Evolutionary conservation across 2,797 vertebrate species (phyloP), one percentile per base, ranked within the genome.

Genomic region (Sandelia bainsii): DNA sequence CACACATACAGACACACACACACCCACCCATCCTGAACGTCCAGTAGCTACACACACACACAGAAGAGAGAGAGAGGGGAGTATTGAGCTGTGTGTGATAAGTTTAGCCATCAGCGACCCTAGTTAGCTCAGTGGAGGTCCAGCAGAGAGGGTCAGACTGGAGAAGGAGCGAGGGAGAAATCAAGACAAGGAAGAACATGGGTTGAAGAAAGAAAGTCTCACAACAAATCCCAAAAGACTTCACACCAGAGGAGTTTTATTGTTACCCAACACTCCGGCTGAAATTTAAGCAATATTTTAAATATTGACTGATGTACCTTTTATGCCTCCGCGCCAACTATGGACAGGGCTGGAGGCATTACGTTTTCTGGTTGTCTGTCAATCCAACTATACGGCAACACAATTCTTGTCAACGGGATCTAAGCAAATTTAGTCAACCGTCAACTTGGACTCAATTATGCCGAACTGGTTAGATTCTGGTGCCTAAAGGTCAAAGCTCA

Each of bases 111-210:
- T 19, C 42, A 37, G 78, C 25, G 22, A 79, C 66, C 77, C 77
- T 20, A 58, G 23, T 16, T 57, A 29, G 53, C 72, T 68, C 20
- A 0, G 63, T 19, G 49, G 32, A 81, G 60, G 52, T 77, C 65
- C 75, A 62, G 75, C 61, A 77, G 62, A 77, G 63, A 74, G 54
- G 64, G 74, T 85, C 79, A 77, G 66, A 49, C 42, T 60, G 52
- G 34, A 80, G 64, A 37, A 53, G 40, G 29, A 56, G 53, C 3
- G 6, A 37, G 14, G 3, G 17, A 44, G 60, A 42, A 61, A 17
- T 17, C 57, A 19, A 48, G 58, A n/a, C 22, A 65, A 53, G 10
- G 20, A 54, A 56, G 54, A 59, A 45, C 17, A 42, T 25, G 6
- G 34, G 54, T 25, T 46, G 1, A 29, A 67, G 51, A 62, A 44